Evolutionary conservation across 2,113 vertebrate species (phyloP), one percentile per base, ranked within the genome.

Genomic region (Panthera tigris): DNA sequence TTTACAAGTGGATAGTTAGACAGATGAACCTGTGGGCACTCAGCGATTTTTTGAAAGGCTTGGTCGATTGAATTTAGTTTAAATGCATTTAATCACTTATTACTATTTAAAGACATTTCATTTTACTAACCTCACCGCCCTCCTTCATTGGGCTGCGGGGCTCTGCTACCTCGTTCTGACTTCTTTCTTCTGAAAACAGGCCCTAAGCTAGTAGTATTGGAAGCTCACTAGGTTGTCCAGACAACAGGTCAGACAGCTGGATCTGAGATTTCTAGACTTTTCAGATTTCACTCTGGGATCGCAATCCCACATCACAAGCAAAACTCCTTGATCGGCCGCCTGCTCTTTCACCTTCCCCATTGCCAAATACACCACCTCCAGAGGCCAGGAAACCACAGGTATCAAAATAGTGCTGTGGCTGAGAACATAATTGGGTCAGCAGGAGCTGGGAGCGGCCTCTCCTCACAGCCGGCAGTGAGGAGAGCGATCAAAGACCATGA

Each of bases 371-470:
- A 86, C 61, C 12, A 71, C 45, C 87, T 87, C 63, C 27, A 45
- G 94, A 87, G 83, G 50, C 48, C 29, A 83, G 95, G 41, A 96
- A 96, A 78, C 79, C 83, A 61, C 36, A 81, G 80, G 79, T 90
- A 87, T 95, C 92, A 90, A 96, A 96, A 94, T 6, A 95, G 71
- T 68, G 61, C 52, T 71, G 3, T 33, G 52, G 80, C 94, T 82
- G 36, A 91, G 63, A 97, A 96, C 96, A 91, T 4, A 92, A 94
- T 69, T 80, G 65, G 65, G 87, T 63, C 98, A 95, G 97, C 84
- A 55, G 89, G 95, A 88, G 92, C 57, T 48, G 36, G 33, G 84
- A 94, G 76, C 63, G 80, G 52, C 19, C 86, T 50, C 78, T 82
- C 14, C 29, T 88, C 89, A 48, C 19, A 12, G 29, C 12, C 79